phyloP scores from a whole-genome alignment of 2,888 invertebrate species.

The Ametastegia equiseti region DNA sequence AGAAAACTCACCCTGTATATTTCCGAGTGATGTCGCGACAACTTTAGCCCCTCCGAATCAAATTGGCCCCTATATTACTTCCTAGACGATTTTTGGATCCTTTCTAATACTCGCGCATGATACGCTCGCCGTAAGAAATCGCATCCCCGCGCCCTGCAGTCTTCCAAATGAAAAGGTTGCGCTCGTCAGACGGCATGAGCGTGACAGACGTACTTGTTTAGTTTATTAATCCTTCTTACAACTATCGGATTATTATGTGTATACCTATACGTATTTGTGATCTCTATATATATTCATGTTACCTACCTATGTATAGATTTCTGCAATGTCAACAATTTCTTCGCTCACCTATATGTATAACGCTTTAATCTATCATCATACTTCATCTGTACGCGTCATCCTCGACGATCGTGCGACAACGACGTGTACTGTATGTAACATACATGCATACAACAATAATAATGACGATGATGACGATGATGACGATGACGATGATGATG shows the following conservation, averaged over 20 bases:
- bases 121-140: no score
- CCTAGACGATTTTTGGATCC: background rate
- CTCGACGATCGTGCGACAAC: background rate
- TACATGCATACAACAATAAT: background rate
- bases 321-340: background rate
- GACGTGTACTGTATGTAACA: background rate
- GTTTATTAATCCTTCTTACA: background rate
- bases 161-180: background rate
- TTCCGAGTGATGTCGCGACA: background rate
- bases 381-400: background rate
- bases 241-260: background rate
- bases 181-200: background rate
- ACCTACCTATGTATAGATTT: no score
- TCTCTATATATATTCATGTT: no score
- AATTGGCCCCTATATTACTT: slow-evolving; percentile 13
- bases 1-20: no score
- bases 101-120: background rate
- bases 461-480: background rate
- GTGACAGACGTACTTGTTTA: background rate
- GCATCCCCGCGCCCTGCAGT: no score
- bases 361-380: background rate
- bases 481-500: background rate
- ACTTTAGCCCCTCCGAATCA: background rate
- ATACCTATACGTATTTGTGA: background rate
- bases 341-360: background rate